Conservation (phyloP, 2,797 vertebrate genomes). For the Saxicola maurus region DNA sequence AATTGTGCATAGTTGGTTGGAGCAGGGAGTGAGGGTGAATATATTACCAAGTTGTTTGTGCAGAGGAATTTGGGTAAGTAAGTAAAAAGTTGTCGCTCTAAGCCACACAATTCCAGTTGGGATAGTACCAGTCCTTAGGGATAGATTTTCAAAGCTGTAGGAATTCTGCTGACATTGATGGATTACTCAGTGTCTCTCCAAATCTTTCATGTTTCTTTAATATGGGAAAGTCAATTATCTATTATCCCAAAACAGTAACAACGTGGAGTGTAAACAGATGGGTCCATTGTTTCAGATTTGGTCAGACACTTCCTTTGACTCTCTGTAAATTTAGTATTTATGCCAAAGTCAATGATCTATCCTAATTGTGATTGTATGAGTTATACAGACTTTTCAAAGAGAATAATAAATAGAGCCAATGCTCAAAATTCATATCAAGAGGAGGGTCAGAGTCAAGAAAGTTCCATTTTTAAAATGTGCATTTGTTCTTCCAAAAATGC, state of each 20-base stretch:
- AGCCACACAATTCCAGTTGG: neutral
- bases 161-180: slow-evolving; percentile 21
- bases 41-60: neutral
- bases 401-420: neutral
- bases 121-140: neutral
- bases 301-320: neutral
- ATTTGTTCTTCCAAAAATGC: neutral
- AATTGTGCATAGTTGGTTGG: neutral
- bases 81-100: neutral
- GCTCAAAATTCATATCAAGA: neutral
- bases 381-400: neutral
- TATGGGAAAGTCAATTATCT: neutral
- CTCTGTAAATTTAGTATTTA: neutral
- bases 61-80: neutral
- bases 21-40: neutral
- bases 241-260: neutral
- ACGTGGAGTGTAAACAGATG: neutral
- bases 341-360: neutral
- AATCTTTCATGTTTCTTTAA: neutral
- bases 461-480: neutral
- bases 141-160: neutral
- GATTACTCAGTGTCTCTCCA: neutral
- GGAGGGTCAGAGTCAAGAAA: neutral
- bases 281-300: neutral
- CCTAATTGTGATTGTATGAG: neutral